Conservation (phyloP, 2,797 vertebrate species). For the Tragelaphus oryx region DNA sequence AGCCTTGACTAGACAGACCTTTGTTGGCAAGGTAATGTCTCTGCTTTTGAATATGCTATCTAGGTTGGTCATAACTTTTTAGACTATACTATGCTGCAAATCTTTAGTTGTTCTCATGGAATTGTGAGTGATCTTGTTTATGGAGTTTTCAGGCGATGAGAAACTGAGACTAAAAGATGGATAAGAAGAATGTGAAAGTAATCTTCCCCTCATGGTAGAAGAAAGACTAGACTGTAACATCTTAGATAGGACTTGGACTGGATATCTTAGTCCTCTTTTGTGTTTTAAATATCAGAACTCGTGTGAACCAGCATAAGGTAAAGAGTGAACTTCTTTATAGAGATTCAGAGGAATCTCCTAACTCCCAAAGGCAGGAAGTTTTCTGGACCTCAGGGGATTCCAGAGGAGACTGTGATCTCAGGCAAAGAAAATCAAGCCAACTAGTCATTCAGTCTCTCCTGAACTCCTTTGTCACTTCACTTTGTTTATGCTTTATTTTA, state of each 20-base stretch:
- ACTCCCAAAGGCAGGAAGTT: not conserved
- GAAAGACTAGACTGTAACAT: not conserved
- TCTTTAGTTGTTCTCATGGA: not conserved
- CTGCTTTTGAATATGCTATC: too few relatives aligned
- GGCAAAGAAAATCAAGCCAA: not conserved
- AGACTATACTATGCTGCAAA: not conserved
- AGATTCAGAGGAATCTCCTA: not conserved
- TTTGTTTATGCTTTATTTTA: slow-evolving; percentile 31
- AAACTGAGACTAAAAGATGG: not conserved
- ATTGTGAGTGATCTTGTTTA: not conserved
- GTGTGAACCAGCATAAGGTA: not conserved
- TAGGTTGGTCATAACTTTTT: too few relatives aligned
- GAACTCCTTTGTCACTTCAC: not conserved
- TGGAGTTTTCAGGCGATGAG: not conserved
- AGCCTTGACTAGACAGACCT: too few relatives aligned
- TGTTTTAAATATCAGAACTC: not conserved
- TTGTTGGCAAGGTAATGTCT: too few relatives aligned
- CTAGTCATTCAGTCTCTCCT: not conserved
- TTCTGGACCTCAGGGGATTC: not conserved
- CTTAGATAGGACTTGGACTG: not conserved
- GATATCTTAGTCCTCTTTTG: not conserved
- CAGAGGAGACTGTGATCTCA: not conserved
- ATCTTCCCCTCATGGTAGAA: not conserved
- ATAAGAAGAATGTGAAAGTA: not conserved
- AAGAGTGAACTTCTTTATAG: not conserved